phyloP scores from a whole-genome alignment of 2,797 vertebrate species.

The Acanthurus lineatus region DNA sequence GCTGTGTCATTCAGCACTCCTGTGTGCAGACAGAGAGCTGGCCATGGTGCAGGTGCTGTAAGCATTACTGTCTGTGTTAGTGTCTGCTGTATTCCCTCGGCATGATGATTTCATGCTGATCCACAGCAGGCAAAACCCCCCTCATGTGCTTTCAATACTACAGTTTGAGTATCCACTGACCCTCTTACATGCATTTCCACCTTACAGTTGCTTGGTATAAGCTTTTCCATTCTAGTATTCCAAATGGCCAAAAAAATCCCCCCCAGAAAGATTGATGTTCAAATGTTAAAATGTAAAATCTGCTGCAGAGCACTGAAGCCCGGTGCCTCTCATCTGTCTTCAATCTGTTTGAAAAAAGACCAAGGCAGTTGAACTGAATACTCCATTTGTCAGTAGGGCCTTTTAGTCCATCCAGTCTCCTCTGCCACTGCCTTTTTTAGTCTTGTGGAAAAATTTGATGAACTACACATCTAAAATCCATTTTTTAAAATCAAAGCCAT shows the following conservation, averaged over 20 bases:
- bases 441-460: slow-evolving; percentile 27
- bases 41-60: slow-evolving; percentile 10
- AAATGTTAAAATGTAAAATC: background rate
- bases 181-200: no score
- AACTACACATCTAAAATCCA: background rate
- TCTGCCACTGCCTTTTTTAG: background rate
- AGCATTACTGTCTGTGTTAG: slow-evolving; percentile 10
- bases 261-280: no score
- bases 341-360: slow-evolving; percentile 16
- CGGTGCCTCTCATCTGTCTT: background rate
- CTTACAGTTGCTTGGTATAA: no score
- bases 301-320: background rate
- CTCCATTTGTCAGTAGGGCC: background rate
- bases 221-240: no score
- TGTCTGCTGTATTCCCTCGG: slow-evolving; percentile 2
- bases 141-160: slow-evolving; percentile 6
- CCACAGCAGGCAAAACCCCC: slow-evolving; percentile 33
- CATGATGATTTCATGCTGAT: slow-evolving; percentile 24
- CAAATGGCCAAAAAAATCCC: no score
- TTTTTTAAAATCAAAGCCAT: background rate
- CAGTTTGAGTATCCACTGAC: background rate
- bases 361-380: background rate
- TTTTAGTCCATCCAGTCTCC: slow-evolving; percentile 5
- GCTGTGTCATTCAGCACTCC: background rate
- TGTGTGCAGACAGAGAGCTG: background rate